phyloP scores from a whole-genome alignment of 2,113 vertebrate genomes.

The Proterorhinus semilunaris region DNA sequence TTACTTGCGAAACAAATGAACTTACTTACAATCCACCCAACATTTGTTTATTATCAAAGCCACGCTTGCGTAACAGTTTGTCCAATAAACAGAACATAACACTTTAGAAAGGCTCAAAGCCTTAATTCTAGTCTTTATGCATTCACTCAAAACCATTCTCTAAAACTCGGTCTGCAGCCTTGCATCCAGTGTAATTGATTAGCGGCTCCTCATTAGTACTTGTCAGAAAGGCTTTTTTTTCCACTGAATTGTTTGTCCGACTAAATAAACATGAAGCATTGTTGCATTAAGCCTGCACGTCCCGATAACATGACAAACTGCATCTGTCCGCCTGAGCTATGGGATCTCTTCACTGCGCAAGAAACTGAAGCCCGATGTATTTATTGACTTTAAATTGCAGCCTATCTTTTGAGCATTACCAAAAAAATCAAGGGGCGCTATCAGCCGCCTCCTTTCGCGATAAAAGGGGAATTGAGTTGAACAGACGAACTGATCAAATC shows the following conservation, averaged over 20 bases:
- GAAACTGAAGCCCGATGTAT: constrained; percentile 44
- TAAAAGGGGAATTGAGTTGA: constrained; percentile 77
- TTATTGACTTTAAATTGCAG: constrained; percentile 73
- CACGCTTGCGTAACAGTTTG: too few species aligned
- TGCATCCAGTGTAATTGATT: constrained; percentile 25
- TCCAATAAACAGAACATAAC: too few species aligned
- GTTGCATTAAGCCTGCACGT: constrained; percentile 15
- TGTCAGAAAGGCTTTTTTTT: constrained; percentile 8
- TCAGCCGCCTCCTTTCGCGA: constrained; percentile 82
- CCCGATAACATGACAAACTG: constrained; percentile 22
- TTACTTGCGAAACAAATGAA: background rate
- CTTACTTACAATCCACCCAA: too few species aligned
- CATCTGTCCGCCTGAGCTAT: constrained; percentile 48
- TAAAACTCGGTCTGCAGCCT: background rate
- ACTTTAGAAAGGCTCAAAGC: background rate
- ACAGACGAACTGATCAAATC: constrained; percentile 79
- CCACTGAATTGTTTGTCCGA: constrained; percentile 24
- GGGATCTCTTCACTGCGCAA: constrained; percentile 43
- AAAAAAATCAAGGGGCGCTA: constrained; percentile 77
- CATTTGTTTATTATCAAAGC: too few species aligned
- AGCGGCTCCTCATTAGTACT: constrained; percentile 34
- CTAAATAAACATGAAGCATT: constrained; percentile 42
- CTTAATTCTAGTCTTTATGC: background rate
- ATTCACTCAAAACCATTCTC: background rate
- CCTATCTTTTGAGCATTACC: constrained; percentile 65